These are phyloP conservation scores for Coccyzus lansbergi DNA, from an alignment of 2,797 vertebrate species.

Conservation along the genomic window DNA sequence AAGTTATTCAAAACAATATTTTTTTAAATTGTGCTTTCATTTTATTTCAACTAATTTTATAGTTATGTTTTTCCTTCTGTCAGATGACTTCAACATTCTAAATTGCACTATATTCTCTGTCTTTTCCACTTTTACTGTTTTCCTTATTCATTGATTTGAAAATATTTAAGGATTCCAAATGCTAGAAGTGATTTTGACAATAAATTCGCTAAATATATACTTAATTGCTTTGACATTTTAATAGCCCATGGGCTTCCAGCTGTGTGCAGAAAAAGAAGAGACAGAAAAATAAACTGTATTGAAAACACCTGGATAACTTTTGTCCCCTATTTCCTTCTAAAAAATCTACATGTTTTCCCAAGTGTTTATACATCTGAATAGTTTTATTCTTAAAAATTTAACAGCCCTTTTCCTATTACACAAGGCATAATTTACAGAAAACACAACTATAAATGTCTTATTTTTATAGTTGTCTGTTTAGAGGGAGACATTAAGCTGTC, in stretches of 20 bases:
- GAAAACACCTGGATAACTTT: background rate
- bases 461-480: background rate
- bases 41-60: background rate
- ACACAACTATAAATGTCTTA: background rate
- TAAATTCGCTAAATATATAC: background rate
- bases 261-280: background rate
- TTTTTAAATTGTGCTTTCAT: background rate
- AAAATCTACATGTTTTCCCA: background rate
- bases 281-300: background rate
- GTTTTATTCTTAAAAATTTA: background rate
- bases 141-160: background rate
- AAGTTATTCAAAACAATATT: background rate
- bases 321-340: background rate
- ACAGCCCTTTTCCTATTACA: background rate
- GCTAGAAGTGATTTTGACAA: background rate
- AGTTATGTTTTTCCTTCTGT: background rate
- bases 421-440: background rate
- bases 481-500: background rate
- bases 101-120: background rate
- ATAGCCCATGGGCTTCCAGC: background rate
- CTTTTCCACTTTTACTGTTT: background rate
- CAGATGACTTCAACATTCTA: background rate
- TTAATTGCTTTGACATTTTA: background rate
- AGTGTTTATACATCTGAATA: background rate
- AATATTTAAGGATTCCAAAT: background rate